Conservation (phyloP, 1,140 invertebrate species). For the Heliothis virescens region DNA sequence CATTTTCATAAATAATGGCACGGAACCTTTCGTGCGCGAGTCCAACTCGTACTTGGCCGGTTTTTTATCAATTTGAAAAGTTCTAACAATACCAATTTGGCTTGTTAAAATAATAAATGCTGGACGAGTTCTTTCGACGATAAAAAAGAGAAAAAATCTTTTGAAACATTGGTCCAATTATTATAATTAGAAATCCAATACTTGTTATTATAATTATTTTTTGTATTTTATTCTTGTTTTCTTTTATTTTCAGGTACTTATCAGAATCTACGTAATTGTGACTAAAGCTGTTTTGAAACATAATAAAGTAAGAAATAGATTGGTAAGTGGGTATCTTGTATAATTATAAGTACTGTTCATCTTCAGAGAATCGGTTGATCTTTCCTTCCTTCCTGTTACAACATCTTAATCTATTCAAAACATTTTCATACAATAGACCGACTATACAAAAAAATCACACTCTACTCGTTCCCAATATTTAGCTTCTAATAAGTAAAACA, state of each 20-base stretch:
- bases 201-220: not conserved
- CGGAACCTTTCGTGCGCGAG: no score
- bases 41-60: no score
- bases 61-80: not conserved
- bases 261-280: not conserved
- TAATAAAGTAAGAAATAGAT: no score
- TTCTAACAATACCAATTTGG: not conserved
- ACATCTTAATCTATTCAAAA: not conserved
- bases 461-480: no score
- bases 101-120: not conserved
- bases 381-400: not conserved
- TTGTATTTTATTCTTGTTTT: not conserved
- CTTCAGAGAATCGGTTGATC: not conserved
- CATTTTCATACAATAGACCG: no score
- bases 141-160: not conserved
- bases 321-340: no score
- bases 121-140: not conserved
- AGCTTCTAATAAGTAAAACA: no score
- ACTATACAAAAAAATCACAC: no score
- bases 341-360: no score
- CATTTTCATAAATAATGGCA: no score
- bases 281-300: not conserved
- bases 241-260: slow-evolving; percentile 24
- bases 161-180: slow-evolving; percentile 8
- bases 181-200: not conserved